Percentiles rank a stretch among this genome's conserved stretches.
Conservation (phyloP, 2,113 vertebrate species). For the Tupaia chinensis region DNA sequence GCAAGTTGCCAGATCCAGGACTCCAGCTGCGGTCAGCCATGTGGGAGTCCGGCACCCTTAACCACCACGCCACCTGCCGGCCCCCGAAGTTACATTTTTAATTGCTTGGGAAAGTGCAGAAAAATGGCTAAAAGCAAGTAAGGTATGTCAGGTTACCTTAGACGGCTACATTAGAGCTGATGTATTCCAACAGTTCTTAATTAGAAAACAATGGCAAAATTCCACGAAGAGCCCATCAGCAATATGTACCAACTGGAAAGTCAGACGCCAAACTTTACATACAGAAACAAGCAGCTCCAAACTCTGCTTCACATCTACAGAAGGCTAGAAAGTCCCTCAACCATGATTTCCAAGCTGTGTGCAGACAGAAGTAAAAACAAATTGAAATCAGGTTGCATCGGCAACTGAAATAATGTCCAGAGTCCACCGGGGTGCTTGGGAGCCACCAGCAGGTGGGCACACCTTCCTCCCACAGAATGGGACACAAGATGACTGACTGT, state of each 20-base stretch:
- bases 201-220: constrained; percentile 19
- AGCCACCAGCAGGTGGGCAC: background rate
- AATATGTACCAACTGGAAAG: background rate
- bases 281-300: background rate
- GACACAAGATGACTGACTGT: background rate
- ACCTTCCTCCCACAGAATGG: background rate
- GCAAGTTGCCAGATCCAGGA: no score
- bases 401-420: background rate
- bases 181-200: constrained; percentile 5
- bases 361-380: background rate
- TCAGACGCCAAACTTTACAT: background rate
- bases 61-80: no score
- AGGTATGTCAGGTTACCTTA: background rate
- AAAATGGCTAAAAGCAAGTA: background rate
- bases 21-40: no score
- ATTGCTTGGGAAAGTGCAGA: background rate
- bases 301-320: background rate
- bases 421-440: background rate
- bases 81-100: background rate
- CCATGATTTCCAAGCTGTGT: background rate
- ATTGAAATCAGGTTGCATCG: background rate
- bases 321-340: background rate
- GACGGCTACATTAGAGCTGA: background rate
- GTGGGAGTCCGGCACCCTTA: no score
- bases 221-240: background rate